Percentiles rank a stretch among this genome's conserved stretches.
Evolutionary conservation across 2,888 invertebrate genomes (phyloP).

Genomic region (Metellina segmentata): DNA sequence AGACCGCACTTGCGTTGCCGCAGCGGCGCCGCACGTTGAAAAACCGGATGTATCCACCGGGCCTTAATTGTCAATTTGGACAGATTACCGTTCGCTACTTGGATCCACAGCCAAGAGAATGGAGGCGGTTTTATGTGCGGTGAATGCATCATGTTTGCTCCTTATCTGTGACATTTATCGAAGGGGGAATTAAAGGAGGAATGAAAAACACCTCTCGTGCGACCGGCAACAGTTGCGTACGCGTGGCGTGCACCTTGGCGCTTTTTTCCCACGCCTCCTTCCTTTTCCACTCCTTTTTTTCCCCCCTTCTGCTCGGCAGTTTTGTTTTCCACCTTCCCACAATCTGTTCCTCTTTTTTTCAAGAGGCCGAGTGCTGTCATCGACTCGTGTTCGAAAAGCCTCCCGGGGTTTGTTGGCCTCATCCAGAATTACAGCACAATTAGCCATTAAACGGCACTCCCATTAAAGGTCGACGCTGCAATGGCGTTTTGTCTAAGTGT

Average conservation of each 20-base stretch:
- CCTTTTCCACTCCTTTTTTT: conserved; percentile 28
- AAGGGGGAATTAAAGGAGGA: conserved; percentile 11
- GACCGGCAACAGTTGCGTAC: conserved; percentile 50
- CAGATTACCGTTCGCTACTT: too few species aligned
- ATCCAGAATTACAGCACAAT: conserved; percentile 76
- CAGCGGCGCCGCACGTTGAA: too few species aligned
- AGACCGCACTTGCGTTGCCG: too few species aligned
- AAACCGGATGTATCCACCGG: too few species aligned
- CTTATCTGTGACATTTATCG: not conserved
- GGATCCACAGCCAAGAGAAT: too few species aligned
- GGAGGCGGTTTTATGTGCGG: too few species aligned
- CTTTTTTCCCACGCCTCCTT: conserved; percentile 62
- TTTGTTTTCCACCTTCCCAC: conserved; percentile 34
- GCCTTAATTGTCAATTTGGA: too few species aligned
- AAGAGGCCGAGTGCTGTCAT: conserved; percentile 72
- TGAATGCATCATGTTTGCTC: too few species aligned
- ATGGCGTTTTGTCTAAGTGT: conserved; percentile 72
- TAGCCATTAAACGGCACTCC: conserved; percentile 76
- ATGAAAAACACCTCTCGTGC: conserved; percentile 21
- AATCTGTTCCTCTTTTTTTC: conserved; percentile 58
- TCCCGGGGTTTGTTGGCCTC: conserved; percentile 72
- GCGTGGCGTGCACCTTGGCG: conserved; percentile 51
- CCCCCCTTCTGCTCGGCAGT: not conserved
- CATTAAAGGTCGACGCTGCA: conserved; percentile 66
- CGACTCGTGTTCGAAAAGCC: conserved; percentile 72